phyloP scores from a whole-genome alignment of 2,797 vertebrate species.

The Dendrocincla tyrannina region DNA sequence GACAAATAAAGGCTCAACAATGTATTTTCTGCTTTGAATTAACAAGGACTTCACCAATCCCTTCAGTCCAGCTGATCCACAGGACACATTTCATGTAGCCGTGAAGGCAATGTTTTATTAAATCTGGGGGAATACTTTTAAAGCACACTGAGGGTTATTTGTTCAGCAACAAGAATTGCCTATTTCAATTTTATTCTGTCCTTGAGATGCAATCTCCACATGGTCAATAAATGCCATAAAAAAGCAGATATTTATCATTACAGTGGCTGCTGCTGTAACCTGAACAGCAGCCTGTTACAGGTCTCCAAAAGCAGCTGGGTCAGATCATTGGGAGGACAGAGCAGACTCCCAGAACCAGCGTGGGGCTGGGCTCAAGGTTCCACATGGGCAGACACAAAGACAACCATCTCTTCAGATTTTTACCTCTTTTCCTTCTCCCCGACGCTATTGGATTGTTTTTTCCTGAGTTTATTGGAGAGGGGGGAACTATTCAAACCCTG shows the following conservation, averaged over 20 bases:
- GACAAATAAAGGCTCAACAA: neutral
- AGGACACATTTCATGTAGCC: rapidly evolving
- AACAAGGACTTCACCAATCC: neutral
- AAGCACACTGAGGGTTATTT: neutral
- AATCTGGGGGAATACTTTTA: neutral
- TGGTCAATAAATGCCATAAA: neutral
- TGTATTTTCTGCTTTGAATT: neutral
- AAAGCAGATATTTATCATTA: neutral
- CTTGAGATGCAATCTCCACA: slow-evolving; percentile 14
- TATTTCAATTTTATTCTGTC: neutral
- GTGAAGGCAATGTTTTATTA: rapidly evolving
- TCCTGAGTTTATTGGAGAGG: neutral
- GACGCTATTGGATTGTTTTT: neutral
- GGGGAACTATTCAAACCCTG: neutral
- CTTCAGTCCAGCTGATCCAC: neutral
- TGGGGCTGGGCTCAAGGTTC: neutral
- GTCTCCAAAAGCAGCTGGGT: neutral
- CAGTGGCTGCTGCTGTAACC: neutral
- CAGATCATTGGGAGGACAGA: neutral
- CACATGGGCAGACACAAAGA: neutral
- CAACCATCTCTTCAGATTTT: neutral
- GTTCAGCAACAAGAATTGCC: neutral
- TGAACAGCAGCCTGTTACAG: neutral
- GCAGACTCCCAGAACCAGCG: neutral
- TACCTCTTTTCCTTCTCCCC: neutral